Conservation (phyloP, 2,113 vertebrate genomes). For the Beaufortia kweichowensis region DNA sequence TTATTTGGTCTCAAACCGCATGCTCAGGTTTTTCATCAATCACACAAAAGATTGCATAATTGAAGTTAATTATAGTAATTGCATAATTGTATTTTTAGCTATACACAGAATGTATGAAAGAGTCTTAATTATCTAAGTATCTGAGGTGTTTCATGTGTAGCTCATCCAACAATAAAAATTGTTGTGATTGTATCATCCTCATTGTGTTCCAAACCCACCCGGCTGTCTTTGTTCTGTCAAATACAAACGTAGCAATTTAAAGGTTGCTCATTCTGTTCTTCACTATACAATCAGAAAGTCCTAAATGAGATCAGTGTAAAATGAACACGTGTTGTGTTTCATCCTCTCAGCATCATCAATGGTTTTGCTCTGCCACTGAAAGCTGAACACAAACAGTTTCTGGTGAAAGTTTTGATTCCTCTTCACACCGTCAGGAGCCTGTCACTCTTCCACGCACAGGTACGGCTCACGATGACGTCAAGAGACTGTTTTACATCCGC, state of each 20-base stretch:
- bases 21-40: not conserved
- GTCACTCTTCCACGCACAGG: slow-evolving; percentile 99
- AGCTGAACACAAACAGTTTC: slow-evolving; percentile 98
- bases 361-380: slow-evolving; percentile 99
- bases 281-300: not conserved
- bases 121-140: not conserved
- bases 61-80: not conserved
- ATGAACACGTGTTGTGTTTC: not conserved
- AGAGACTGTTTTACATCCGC: not conserved
- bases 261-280: not conserved
- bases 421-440: slow-evolving; percentile 97
- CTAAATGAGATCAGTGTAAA: not conserved
- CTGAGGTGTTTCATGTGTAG: not conserved
- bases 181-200: too few species aligned
- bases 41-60: not conserved
- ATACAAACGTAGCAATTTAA: too few species aligned
- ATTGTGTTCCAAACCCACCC: too few species aligned
- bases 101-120: not conserved
- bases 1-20: too few species aligned
- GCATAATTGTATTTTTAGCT: not conserved
- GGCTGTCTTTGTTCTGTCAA: too few species aligned
- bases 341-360: slow-evolving; percentile 92
- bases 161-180: too few species aligned
- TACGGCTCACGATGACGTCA: slow-evolving; percentile 59
- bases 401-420: slow-evolving; percentile 99